Percentiles rank a stretch among this genome's conserved stretches.
These are phyloP conservation scores for Antigone vipio DNA, from an alignment of 2,113 vertebrate species.

Conservation along the genomic window DNA sequence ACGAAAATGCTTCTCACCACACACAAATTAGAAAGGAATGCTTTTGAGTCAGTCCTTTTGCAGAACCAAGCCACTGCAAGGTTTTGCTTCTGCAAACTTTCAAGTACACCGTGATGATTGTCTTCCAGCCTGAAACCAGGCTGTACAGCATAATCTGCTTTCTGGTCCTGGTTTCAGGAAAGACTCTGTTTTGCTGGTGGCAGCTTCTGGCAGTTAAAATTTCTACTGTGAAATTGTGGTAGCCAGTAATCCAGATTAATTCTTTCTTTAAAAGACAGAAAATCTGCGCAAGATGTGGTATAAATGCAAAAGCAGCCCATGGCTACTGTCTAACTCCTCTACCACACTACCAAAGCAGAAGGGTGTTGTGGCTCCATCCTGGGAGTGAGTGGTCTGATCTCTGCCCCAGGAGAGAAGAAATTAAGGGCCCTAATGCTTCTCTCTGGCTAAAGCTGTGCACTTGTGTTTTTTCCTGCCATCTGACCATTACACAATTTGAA, in stretches of 20 bases:
- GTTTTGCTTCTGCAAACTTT: not conserved
- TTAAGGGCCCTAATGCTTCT: not conserved
- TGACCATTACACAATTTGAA: not conserved
- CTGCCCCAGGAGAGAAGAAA: not conserved
- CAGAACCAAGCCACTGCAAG: not conserved
- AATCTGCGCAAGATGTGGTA: not conserved
- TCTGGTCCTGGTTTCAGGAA: not conserved
- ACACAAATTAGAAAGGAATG: not conserved
- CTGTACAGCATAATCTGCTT: not conserved
- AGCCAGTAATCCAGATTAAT: not conserved
- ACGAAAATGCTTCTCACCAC: not conserved
- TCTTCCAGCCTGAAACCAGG: not conserved
- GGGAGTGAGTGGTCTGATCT: not conserved
- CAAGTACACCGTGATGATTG: not conserved
- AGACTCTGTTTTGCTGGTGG: not conserved
- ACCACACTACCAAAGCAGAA: not conserved
- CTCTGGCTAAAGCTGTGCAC: not conserved
- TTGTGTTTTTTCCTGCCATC: not conserved
- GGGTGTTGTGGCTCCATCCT: rapidly evolving
- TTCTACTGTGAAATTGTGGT: not conserved
- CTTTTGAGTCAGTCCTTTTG: not conserved
- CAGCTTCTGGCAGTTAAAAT: not conserved
- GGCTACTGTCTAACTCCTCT: not conserved
- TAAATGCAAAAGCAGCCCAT: not conserved
- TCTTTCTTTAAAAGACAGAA: not conserved